phyloP scores from a whole-genome alignment of 1,140 invertebrate species.

The Zophobas atratus region DNA sequence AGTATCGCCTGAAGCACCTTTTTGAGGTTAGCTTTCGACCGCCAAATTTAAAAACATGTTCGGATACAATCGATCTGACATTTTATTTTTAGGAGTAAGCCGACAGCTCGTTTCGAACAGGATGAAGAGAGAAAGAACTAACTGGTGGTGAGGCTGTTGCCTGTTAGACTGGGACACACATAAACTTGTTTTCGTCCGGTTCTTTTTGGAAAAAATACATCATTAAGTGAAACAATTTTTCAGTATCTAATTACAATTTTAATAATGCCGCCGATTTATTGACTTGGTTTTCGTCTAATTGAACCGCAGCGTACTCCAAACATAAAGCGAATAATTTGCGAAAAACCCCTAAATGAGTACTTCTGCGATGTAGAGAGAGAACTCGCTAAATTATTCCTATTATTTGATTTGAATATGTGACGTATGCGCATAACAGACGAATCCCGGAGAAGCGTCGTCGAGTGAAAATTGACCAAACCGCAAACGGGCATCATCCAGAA shows the following conservation, averaged over 20 bases:
- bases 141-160: constrained; percentile 9
- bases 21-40: constrained; percentile 39
- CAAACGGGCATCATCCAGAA: constrained; percentile 46
- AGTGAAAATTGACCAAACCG: constrained; percentile 51
- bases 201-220: constrained; percentile 49
- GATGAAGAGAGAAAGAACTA: constrained; percentile 56
- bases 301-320: not conserved
- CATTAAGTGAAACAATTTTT: constrained; percentile 41
- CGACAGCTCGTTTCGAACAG: constrained; percentile 47
- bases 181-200: constrained; percentile 60
- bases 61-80: constrained; percentile 21
- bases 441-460: constrained; percentile 44
- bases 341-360: constrained; percentile 30
- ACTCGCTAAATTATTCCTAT: constrained; percentile 51
- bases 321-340: constrained; percentile 17
- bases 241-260: constrained; percentile 22
- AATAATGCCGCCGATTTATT: not conserved
- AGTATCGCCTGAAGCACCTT: not conserved
- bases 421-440: constrained; percentile 55
- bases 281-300: constrained; percentile 10
- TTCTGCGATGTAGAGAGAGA: constrained; percentile 11
- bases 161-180: constrained; percentile 33
- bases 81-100: constrained; percentile 34
- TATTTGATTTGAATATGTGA: constrained; percentile 52
- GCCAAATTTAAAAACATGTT: constrained; percentile 48